These are phyloP conservation scores for Trachelus troglodyta DNA, from an alignment of 2,888 invertebrate species.

Conservation along the genomic window DNA sequence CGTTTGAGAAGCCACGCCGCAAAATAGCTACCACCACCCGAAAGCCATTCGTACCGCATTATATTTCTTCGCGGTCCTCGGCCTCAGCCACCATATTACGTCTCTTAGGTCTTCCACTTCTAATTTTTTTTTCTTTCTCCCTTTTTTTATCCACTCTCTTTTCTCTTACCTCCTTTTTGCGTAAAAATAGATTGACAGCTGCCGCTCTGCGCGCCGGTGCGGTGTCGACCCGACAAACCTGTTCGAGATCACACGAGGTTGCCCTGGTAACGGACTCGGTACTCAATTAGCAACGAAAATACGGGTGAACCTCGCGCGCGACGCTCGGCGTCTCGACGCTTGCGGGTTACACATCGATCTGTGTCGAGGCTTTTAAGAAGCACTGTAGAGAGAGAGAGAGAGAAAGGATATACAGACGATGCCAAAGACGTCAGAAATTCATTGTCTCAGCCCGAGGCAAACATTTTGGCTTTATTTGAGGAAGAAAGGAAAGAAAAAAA, in stretches of 20 bases:
- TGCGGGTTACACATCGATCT: constrained; percentile 46
- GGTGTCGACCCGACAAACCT: constrained; percentile 2
- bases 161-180: constrained; percentile 24
- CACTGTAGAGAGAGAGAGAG: background rate
- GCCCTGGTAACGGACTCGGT: constrained; percentile 53
- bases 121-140: background rate
- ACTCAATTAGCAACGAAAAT: constrained; percentile 61
- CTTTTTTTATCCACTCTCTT: background rate
- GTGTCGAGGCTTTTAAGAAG: constrained; percentile 50
- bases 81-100: background rate
- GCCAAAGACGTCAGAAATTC: background rate
- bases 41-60: constrained; percentile 3
- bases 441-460: background rate
- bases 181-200: constrained; percentile 46
- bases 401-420: constrained; percentile 17
- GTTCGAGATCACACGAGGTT: constrained; percentile 35
- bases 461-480: background rate
- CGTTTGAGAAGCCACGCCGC: background rate
- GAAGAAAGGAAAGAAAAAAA: background rate
- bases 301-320: constrained; percentile 33
- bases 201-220: constrained; percentile 22
- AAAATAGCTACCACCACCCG: background rate
- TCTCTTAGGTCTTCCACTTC: background rate
- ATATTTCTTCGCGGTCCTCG: background rate
- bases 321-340: constrained; percentile 28